Evolutionary conservation across 1,140 invertebrate genomes (phyloP).

Genomic region (Eriocheir sinensis): DNA sequence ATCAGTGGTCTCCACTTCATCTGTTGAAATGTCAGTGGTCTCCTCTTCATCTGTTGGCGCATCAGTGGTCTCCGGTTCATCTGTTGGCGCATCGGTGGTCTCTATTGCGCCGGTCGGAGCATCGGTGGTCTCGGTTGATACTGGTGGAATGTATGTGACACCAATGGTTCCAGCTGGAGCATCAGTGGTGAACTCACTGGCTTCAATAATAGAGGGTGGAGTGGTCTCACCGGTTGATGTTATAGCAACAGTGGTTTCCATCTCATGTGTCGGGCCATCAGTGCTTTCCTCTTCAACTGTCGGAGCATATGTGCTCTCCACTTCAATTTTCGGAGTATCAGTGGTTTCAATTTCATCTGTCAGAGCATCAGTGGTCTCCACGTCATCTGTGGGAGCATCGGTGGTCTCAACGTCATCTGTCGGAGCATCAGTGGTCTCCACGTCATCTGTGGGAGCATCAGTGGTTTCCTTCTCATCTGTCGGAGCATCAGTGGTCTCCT

Average conservation of each 20-base stretch:
- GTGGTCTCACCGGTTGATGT: background rate
- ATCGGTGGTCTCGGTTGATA: too few species aligned
- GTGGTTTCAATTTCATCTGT: background rate
- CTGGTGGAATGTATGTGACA: background rate
- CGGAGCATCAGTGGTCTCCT: too few species aligned
- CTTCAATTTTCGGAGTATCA: background rate
- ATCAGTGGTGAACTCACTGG: background rate
- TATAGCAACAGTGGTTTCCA: background rate
- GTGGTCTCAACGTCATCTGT: background rate
- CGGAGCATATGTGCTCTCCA: background rate
- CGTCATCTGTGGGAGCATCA: background rate
- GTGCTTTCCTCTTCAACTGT: background rate
- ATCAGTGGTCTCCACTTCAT: slow-evolving; percentile 13
- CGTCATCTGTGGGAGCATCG: background rate
- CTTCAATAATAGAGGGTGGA: background rate
- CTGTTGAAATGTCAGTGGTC: slow-evolving; percentile 17
- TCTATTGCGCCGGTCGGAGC: too few species aligned
- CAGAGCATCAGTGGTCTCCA: background rate
- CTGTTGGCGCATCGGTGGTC: too few species aligned
- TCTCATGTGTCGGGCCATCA: background rate
- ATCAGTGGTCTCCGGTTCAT: too few species aligned
- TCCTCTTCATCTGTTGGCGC: background rate
- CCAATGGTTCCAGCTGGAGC: background rate
- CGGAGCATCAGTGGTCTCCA: background rate
- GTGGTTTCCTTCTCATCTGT: too few species aligned